phyloP scores from a whole-genome alignment of 2,113 vertebrate genomes.

The Bambusicola thoracicus region DNA sequence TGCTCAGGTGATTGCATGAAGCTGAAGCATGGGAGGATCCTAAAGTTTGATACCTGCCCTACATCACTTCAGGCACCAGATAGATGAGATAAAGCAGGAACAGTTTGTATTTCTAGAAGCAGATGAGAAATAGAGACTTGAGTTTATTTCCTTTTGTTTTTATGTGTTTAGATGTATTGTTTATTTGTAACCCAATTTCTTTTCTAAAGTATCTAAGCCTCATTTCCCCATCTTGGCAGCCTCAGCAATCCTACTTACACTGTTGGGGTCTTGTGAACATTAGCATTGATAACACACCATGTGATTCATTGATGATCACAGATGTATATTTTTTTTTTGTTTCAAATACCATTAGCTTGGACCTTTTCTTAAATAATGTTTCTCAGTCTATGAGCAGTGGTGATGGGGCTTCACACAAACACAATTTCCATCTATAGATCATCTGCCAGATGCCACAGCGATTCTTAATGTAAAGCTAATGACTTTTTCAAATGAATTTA shows the following conservation, averaged over 20 bases:
- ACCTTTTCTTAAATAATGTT: constrained; percentile 4
- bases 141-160: background rate
- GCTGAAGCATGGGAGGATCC: background rate
- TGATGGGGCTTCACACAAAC: background rate
- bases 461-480: constrained; percentile 55
- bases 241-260: background rate
- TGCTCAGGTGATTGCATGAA: background rate
- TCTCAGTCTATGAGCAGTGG: background rate
- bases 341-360: constrained; percentile 8
- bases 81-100: background rate
- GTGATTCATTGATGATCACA: background rate
- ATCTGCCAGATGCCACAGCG: background rate
- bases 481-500: constrained; percentile 24
- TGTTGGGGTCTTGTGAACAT: background rate
- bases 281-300: background rate
- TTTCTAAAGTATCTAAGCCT: background rate
- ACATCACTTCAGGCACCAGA: background rate
- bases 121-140: background rate
- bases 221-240: background rate
- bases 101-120: background rate
- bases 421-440: constrained; percentile 4
- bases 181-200: background rate
- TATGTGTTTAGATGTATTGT: background rate
- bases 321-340: background rate
- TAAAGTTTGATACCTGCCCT: background rate